Conservation (phyloP, 1,140 invertebrate genomes). For the Gryllus bimaculatus region DNA sequence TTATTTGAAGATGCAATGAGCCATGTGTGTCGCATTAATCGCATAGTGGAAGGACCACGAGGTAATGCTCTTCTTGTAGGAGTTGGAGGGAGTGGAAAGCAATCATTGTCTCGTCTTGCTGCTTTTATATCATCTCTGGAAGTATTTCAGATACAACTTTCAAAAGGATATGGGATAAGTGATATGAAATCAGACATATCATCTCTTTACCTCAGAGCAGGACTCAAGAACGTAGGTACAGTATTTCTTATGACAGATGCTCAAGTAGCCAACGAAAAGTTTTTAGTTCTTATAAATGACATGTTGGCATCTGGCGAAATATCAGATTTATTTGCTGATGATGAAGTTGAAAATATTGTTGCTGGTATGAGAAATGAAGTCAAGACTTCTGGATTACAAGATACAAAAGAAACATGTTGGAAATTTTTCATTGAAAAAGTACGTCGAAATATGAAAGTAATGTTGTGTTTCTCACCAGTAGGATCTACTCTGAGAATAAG, state of each 20-base stretch:
- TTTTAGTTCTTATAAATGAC: slow-evolving; percentile 89
- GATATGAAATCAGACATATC: slow-evolving; percentile 54
- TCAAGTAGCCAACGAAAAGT: slow-evolving; percentile 82
- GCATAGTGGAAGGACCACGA: slow-evolving; percentile 82
- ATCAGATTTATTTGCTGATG: slow-evolving; percentile 79
- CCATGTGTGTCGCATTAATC: slow-evolving; percentile 79
- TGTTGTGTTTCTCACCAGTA: slow-evolving; percentile 87
- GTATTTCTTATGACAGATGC: slow-evolving; percentile 91
- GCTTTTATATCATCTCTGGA: slow-evolving; percentile 83
- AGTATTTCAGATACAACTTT: slow-evolving; percentile 83
- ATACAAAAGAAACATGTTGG: slow-evolving; percentile 91
- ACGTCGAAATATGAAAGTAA: slow-evolving; percentile 58
- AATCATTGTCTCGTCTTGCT: slow-evolving; percentile 76
- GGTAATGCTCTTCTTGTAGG: slow-evolving; percentile 88
- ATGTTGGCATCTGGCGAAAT: slow-evolving; percentile 90
- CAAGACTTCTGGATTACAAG: slow-evolving; percentile 67
- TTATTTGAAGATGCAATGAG: slow-evolving; percentile 92
- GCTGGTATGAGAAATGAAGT: slow-evolving; percentile 75
- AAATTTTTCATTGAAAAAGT: slow-evolving; percentile 90
- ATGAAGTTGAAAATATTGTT: slow-evolving; percentile 84
- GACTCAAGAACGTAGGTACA: slow-evolving; percentile 75
- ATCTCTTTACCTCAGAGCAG: slow-evolving; percentile 73
- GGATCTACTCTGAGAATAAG: slow-evolving; percentile 74
- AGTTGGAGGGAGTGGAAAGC: slow-evolving; percentile 90
- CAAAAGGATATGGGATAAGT: slow-evolving; percentile 81